Evolutionary conservation across 2,797 vertebrate species (phyloP), one percentile per base, ranked within the genome.

Genomic region (Cichlasoma orientale): DNA sequence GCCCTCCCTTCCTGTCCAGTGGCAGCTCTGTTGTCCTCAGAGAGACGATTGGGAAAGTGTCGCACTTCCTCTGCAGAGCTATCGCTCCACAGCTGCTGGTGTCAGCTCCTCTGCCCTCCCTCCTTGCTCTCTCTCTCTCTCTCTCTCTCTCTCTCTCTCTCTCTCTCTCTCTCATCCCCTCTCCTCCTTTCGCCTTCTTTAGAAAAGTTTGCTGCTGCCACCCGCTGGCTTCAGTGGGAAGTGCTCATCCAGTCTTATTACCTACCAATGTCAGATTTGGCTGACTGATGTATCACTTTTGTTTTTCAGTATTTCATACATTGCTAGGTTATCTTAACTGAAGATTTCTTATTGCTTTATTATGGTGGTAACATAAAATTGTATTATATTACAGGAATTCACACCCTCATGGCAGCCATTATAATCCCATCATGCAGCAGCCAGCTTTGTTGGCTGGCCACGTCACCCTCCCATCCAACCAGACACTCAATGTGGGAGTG

Each of bases 381-480:
- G 3, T 85, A 23, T 74, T 85, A 1, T 76, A 6, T 90, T 82
- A 5, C 94, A 99, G 98, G 93, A 99, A 97, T 92, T 95, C 97
- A 2, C 98, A 99, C 13, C 95, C 97, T 79, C 98, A 99, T 1
- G 95, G 97, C 88, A 96, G 96, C 95, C 98, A 99, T 95, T 99
- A 99, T 79, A 99, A 99, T 94, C 97, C 98, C 95, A 99, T 99
- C 95, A 98, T 99, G 98, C 98, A 99, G 95, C 98, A 99, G 95
- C 98, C 98, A 1, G 93, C 97, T 7, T 95, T 99, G 85, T 89
- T 99, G 85, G 95, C 98, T 0, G 95, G 98, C 90, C 98, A 99
- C 0, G 96, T 99, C 91, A 95, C 98, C 4, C 96, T 99, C 77
- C 98, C 98, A 6, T 95, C 98, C 23, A 97, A 97, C 85, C 98